Evolutionary conservation across 2,888 invertebrate genomes (phyloP).

Genomic region (Fragum whitleyi): DNA sequence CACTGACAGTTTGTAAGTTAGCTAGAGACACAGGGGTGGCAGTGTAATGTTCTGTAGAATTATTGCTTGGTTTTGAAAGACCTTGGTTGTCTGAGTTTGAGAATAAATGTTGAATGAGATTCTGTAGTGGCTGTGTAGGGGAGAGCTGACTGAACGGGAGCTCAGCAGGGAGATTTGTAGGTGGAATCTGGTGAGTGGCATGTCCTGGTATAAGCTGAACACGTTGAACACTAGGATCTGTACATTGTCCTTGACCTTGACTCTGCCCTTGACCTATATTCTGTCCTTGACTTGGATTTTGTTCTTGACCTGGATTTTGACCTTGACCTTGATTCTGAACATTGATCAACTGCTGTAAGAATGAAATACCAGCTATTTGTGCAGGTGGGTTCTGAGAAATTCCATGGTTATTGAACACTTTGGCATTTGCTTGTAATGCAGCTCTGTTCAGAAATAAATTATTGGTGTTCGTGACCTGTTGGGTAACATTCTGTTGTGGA

Average conservation of each 20-base stretch:
- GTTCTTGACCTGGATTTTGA: not conserved
- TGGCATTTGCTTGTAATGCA: not conserved
- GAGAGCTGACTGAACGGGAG: conserved; percentile 18
- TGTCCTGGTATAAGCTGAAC: not conserved
- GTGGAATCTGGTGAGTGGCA: not conserved
- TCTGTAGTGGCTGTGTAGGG: conserved; percentile 54
- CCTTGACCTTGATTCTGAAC: not conserved
- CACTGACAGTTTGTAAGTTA: not conserved
- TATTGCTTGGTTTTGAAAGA: not conserved
- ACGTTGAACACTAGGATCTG: not conserved
- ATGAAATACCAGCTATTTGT: not conserved
- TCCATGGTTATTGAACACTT: not conserved
- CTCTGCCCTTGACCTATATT: not conserved
- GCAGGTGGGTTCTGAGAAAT: not conserved
- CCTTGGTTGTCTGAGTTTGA: not conserved
- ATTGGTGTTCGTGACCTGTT: not conserved
- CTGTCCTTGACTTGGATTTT: not conserved
- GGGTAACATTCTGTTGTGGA: not conserved
- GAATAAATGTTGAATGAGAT: conserved; percentile 47
- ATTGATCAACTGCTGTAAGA: conserved; percentile 9
- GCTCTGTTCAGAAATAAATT: not conserved
- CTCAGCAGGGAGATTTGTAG: not conserved
- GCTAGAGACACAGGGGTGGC: conserved; percentile 1
- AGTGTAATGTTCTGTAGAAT: not conserved
- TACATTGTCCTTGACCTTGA: not conserved